Evolutionary conservation across 2,797 vertebrate genomes (phyloP).

Genomic region (Gastrophryne carolinensis): DNA sequence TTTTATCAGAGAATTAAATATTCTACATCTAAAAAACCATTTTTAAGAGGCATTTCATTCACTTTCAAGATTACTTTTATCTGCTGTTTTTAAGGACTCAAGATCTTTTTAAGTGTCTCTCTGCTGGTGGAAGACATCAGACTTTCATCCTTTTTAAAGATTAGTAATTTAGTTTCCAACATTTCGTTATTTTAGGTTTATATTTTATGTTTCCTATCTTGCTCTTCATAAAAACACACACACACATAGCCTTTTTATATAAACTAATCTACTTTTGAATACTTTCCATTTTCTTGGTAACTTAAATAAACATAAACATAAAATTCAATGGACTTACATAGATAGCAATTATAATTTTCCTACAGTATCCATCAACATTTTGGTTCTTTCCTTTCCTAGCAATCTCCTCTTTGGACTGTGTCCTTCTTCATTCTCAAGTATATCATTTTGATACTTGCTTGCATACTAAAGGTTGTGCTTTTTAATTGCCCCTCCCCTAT

Average conservation of each 20-base stretch:
- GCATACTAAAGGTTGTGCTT: too few relatives aligned
- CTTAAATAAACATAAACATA: slow-evolving; percentile 68
- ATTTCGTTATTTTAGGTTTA: slow-evolving; percentile 63
- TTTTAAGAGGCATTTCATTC: slow-evolving; percentile 72
- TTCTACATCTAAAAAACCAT: slow-evolving; percentile 72
- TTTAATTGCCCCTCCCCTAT: too few relatives aligned
- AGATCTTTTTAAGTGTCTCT: slow-evolving; percentile 55
- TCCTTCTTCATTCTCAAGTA: background rate
- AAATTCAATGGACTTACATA: slow-evolving; percentile 65
- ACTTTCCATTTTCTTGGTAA: slow-evolving; percentile 63
- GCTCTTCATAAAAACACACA: slow-evolving; percentile 59
- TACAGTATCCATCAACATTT: slow-evolving; percentile 51
- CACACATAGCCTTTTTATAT: slow-evolving; percentile 67
- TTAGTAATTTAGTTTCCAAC: slow-evolving; percentile 57
- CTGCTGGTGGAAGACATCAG: slow-evolving; percentile 39
- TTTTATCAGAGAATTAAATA: slow-evolving; percentile 83
- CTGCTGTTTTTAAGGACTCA: slow-evolving; percentile 59
- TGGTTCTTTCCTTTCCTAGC: slow-evolving; percentile 18
- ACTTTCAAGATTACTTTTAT: slow-evolving; percentile 74
- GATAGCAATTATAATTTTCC: slow-evolving; percentile 59
- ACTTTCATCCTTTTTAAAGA: slow-evolving; percentile 51
- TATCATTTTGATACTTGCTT: slow-evolving; percentile 3
- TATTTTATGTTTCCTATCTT: slow-evolving; percentile 62
- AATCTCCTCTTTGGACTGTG: slow-evolving; percentile 6
- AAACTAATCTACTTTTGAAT: slow-evolving; percentile 69